phyloP scores from a whole-genome alignment of 2,888 invertebrate genomes.

The Busseola fusca region DNA sequence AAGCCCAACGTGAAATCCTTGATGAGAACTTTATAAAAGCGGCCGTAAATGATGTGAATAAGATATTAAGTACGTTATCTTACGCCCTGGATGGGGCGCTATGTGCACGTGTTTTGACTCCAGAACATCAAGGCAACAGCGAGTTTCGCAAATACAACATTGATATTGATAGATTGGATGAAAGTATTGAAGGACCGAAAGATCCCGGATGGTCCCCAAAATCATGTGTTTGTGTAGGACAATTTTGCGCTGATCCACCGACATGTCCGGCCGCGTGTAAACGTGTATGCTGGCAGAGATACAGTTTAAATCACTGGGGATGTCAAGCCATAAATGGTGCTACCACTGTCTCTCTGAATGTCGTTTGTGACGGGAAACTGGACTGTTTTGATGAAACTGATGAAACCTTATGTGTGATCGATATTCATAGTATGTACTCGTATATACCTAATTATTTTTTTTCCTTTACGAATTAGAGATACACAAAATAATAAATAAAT shows the following conservation, averaged over 20 bases:
- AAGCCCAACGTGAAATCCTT: conserved; percentile 13
- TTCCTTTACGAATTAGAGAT: background rate
- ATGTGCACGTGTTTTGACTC: conserved; percentile 60
- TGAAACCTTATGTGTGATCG: conserved; percentile 73
- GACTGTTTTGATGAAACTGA: conserved; percentile 82
- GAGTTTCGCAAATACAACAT: conserved; percentile 39
- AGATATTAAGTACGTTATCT: conserved; percentile 70
- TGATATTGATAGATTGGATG: conserved; percentile 10
- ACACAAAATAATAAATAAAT: background rate
- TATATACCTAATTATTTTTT: conserved; percentile 2
- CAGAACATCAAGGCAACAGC: background rate
- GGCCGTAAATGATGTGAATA: conserved; percentile 67
- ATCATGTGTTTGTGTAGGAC: conserved; percentile 70
- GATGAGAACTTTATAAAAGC: conserved; percentile 53
- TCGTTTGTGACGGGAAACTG: conserved; percentile 81
- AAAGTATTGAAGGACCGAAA: conserved; percentile 43
- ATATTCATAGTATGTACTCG: conserved; percentile 56
- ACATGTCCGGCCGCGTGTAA: conserved; percentile 72
- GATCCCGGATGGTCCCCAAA: conserved; percentile 60
- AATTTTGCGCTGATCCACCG: conserved; percentile 62
- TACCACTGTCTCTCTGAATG: conserved; percentile 68
- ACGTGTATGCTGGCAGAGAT: conserved; percentile 73
- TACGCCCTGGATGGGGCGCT: conserved; percentile 69
- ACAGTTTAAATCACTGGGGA: conserved; percentile 70
- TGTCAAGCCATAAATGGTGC: conserved; percentile 71